Base-by-base conservation (phyloP, 1,140 invertebrate genomes). In the Galleria mellonella region DNA sequence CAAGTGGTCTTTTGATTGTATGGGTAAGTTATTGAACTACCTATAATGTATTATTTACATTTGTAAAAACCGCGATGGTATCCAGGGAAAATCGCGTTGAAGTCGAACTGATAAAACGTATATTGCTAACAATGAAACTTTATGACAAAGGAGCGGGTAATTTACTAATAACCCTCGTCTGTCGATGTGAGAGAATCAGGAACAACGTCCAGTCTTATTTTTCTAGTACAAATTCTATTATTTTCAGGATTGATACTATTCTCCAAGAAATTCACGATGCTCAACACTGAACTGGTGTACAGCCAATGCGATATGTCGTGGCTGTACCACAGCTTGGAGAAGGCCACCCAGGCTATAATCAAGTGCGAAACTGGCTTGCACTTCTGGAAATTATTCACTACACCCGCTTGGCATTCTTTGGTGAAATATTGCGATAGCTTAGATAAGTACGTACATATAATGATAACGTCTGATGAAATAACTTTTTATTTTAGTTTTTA, bases 1-100 rank as follows among this genome's bases (percentile, higher is more conserved):
- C 41, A 91, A 91, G 35, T 91, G 91, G 90, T 82, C 89, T 14
- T 85, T 93, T 54, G 92, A 93, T 73, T 90, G 90, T 69, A 87
- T 92, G 69, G 89, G 86, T 72, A 56, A 63, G 75, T 39, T 30
- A 1, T 42, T 9, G 28, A 29, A 29, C 9, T 29, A 29, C 4
- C n/a, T n/a, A n/a, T n/a, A n/a, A n/a, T n/a, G n/a, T n/a, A n/a
- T n/a, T n/a, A n/a, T n/a, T n/a, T n/a, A n/a, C n/a, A n/a, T n/a
- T n/a, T n/a, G n/a, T n/a, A n/a, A n/a, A n/a, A n/a, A n/a, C n/a
- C n/a, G n/a, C n/a, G n/a, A n/a, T n/a, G n/a, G n/a, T n/a, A n/a
- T n/a, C n/a, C n/a, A n/a, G n/a, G n/a, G n/a, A n/a, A n/a, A n/a
- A n/a, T n/a, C n/a, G n/a, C n/a, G n/a, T n/a, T n/a, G n/a, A n/a